Percentiles rank a stretch among this genome's conserved stretches.
Conservation (phyloP, 1,140 invertebrate genomes). For the Helicoverpa armigera region DNA sequence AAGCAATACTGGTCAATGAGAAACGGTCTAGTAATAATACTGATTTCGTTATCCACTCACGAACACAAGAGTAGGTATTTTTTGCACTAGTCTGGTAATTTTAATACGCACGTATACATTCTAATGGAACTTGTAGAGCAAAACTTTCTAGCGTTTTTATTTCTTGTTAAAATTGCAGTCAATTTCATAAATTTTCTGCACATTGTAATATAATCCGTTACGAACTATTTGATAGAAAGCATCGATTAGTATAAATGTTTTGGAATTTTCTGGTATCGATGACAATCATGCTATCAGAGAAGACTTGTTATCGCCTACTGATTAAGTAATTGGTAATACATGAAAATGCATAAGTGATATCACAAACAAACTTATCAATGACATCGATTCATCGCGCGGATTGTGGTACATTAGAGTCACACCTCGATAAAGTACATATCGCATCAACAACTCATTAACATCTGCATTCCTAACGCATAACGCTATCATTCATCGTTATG, state of each 20-base stretch:
- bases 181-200: constrained; percentile 18
- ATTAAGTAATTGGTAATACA: constrained; percentile 6
- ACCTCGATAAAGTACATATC: constrained; percentile 50
- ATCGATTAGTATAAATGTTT: background rate
- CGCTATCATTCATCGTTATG: constrained; percentile 50
- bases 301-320: background rate
- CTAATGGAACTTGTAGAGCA: constrained; percentile 61
- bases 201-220: constrained; percentile 49
- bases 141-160: constrained; percentile 74
- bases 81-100: constrained; percentile 59
- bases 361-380: constrained; percentile 56
- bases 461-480: constrained; percentile 64
- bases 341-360: constrained; percentile 35
- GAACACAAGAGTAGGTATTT: constrained; percentile 49
- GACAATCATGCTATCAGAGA: constrained; percentile 18
- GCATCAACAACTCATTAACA: constrained; percentile 55
- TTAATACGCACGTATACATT: constrained; percentile 62
- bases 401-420: constrained; percentile 42
- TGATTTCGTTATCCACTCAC: constrained; percentile 50
- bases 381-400: constrained; percentile 51
- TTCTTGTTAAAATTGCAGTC: constrained; percentile 53
- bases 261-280: background rate
- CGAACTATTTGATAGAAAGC: background rate
- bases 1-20: constrained; percentile 45
- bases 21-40: constrained; percentile 30